These are phyloP conservation scores for Drosophila quinaria DNA, from an alignment of 2,888 invertebrate genomes.

Conservation along the genomic window DNA sequence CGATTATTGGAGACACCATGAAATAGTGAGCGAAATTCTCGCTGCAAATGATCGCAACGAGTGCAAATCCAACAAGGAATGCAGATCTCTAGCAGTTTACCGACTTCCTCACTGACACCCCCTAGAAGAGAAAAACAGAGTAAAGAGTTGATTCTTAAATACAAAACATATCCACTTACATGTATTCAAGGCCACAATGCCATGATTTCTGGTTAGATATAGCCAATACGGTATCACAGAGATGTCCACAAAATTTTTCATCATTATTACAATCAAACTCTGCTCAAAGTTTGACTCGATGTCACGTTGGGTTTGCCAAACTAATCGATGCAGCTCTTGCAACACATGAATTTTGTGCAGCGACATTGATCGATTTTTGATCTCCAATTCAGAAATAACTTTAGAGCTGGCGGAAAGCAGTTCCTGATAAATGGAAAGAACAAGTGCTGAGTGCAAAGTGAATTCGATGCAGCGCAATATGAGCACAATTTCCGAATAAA, in stretches of 20 bases:
- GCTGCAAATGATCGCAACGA: slow-evolving; percentile 49
- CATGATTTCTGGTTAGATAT: slow-evolving; percentile 16
- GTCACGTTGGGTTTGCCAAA: slow-evolving; percentile 50
- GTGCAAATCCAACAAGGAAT: slow-evolving; percentile 59
- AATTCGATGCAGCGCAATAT: slow-evolving; percentile 61
- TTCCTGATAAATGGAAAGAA: slow-evolving; percentile 37
- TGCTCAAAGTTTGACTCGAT: slow-evolving; percentile 56
- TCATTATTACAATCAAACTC: slow-evolving; percentile 51
- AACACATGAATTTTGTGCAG: slow-evolving; percentile 15
- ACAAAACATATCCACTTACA: slow-evolving; percentile 24
- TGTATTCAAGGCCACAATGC: slow-evolving; percentile 4
- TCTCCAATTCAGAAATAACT: slow-evolving; percentile 23
- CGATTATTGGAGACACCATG: slow-evolving; percentile 41
- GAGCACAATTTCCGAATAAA: slow-evolving; percentile 60
- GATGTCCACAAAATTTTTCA: slow-evolving; percentile 60
- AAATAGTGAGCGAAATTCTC: slow-evolving; percentile 37
- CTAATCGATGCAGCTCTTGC: slow-evolving; percentile 62
- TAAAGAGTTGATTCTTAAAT: neutral
- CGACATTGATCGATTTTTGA: neutral
- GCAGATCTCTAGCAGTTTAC: slow-evolving; percentile 32
- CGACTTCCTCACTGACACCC: slow-evolving; percentile 23
- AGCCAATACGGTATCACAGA: slow-evolving; percentile 64
- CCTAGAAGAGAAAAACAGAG: slow-evolving; percentile 20
- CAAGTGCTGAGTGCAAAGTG: slow-evolving; percentile 37
- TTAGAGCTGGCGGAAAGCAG: neutral